phyloP scores from a whole-genome alignment of 2,113 vertebrate genomes.

The Cheirogaleus medius region DNA sequence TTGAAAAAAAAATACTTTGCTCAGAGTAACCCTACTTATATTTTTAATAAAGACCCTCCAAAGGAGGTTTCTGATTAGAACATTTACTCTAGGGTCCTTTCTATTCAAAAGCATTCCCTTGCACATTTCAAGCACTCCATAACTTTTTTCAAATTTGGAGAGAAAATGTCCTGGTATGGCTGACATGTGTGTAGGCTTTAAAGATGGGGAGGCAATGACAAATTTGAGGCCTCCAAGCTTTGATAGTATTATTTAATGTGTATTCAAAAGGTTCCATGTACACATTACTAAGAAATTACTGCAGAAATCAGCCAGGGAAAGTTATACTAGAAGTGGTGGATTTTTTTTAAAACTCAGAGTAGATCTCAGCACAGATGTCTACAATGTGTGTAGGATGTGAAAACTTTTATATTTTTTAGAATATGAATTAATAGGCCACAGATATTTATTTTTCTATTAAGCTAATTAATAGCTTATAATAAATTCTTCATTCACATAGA shows the following conservation, averaged over 20 bases:
- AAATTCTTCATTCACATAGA: background rate
- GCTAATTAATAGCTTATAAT: slow-evolving; percentile 35
- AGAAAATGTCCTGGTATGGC: background rate
- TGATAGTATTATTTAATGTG: slow-evolving; percentile 18
- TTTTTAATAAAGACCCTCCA: slow-evolving; percentile 41
- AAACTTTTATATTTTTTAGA: slow-evolving; percentile 32
- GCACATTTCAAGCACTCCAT: background rate
- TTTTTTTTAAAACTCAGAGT: background rate
- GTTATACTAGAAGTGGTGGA: background rate
- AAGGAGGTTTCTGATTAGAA: slow-evolving; percentile 30
- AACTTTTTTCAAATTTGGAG: slow-evolving; percentile 18
- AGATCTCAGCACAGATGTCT: slow-evolving; percentile 39
- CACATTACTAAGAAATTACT: slow-evolving; percentile 17
- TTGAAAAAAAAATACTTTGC: background rate
- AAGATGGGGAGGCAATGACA: slow-evolving; percentile 13
- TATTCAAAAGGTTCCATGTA: background rate
- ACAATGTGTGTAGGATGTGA: slow-evolving; percentile 18
- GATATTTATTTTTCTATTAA: slow-evolving; percentile 2
- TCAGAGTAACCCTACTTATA: background rate
- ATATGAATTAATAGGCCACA: slow-evolving; percentile 15
- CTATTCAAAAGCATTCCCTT: background rate
- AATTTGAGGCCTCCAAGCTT: slow-evolving; percentile 23
- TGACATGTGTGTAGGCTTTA: background rate
- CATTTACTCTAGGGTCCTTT: background rate
- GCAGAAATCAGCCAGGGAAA: background rate